phyloP scores from a whole-genome alignment of 2,888 invertebrate species.

The Ramazzottius varieornatus region DNA sequence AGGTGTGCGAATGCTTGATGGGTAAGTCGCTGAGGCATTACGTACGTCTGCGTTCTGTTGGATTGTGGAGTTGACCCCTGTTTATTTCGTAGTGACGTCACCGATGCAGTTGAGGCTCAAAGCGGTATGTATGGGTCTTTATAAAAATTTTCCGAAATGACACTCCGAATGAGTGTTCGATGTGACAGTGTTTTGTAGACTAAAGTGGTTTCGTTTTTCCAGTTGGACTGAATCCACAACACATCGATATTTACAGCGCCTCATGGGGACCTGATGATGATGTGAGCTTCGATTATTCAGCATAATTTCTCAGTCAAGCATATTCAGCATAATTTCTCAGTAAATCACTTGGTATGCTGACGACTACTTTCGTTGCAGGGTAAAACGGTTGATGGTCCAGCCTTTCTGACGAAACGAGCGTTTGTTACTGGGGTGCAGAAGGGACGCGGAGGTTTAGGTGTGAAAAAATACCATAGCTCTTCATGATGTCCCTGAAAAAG shows the following conservation, averaged over 20 bases:
- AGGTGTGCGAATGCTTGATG: conserved; percentile 92
- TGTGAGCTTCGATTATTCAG: no score
- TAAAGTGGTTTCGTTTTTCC: not conserved
- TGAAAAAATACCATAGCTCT: no score
- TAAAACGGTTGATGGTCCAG: conserved; percentile 89
- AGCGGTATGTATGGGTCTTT: not conserved
- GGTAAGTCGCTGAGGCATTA: no score
- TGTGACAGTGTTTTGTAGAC: not conserved
- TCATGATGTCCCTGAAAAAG: no score
- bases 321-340: no score
- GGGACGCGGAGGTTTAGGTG: conserved; percentile 73
- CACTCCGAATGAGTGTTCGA: not conserved
- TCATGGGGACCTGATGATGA: no score
- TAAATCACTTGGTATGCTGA: conserved; percentile 97
- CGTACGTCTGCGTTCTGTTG: no score
- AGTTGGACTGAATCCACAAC: conserved; percentile 55
- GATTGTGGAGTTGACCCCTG: no score
- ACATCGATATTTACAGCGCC: conserved; percentile 92
- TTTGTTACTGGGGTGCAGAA: conserved; percentile 17
- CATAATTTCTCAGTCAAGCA: no score
- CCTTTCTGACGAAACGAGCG: conserved; percentile 19
- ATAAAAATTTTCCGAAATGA: not conserved
- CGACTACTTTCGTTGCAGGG: no score
- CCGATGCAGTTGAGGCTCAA: conserved; percentile 87
- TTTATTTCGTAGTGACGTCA: no score